Conservation (phyloP, 2,797 vertebrate genomes). For the Sandelia bainsii region DNA sequence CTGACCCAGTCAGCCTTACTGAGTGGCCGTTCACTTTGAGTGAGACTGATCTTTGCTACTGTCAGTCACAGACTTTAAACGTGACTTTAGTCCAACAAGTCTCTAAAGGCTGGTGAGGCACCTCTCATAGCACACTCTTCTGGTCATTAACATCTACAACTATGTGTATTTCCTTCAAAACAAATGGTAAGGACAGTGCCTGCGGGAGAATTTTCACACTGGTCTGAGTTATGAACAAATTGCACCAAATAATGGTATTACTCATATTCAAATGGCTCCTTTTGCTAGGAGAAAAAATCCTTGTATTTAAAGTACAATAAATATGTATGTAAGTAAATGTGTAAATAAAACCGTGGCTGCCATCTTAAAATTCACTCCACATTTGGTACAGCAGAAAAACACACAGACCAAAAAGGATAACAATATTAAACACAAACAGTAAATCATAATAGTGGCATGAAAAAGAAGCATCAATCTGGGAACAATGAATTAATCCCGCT, state of each 20-base stretch:
- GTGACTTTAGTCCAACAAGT: slow-evolving; percentile 3
- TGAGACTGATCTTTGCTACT: slow-evolving; percentile 57
- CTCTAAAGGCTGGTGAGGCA: too few relatives aligned
- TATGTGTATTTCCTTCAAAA: not conserved
- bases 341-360: not conserved
- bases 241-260: not conserved
- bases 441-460: slow-evolving; percentile 2
- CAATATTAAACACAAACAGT: not conserved
- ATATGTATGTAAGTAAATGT: not conserved
- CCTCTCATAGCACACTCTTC: too few relatives aligned
- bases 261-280: not conserved
- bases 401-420: not conserved
- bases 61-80: slow-evolving; percentile 58
- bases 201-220: not conserved
- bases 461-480: not conserved
- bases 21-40: slow-evolving; percentile 35
- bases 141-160: not conserved
- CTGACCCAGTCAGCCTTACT: slow-evolving; percentile 58
- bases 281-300: not conserved
- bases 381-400: slow-evolving; percentile 5
- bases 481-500: slow-evolving; percentile 17
- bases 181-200: not conserved
- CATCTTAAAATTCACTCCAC: not conserved
- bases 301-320: not conserved
- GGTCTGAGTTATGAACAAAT: not conserved